Evolutionary conservation across 2,797 vertebrate genomes (phyloP), one percentile per base, ranked within the genome.

Genomic region (Pangasius djambal): DNA sequence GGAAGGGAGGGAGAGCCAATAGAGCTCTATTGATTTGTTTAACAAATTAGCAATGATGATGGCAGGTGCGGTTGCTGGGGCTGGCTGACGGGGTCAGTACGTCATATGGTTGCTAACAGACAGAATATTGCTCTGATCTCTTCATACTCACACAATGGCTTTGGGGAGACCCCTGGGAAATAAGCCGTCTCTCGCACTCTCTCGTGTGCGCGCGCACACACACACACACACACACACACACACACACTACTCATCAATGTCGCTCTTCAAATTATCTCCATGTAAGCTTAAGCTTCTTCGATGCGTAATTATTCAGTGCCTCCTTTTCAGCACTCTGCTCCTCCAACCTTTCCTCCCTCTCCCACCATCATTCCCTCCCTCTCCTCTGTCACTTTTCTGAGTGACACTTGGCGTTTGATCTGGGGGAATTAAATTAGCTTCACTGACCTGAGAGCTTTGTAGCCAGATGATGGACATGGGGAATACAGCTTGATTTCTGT

Each of bases 111-210:
- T 94, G 95, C 95, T 95, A 96, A 96, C 95, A 96, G 95, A 96
- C 95, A 96, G 94, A 93, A 96, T 97, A 97, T 97, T 97, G 95
- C 96, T 91, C 92, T 96, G 95, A 96, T 96, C 96, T 95, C 95
- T 96, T 96, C 96, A 96, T 97, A 96, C 95, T 95, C 95, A 93
- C 95, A 96, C 96, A 96, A 96, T 96, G 95, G 95, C 94, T 95
- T 95, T 95, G 95, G 95, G 93, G 95, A 94, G 94, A 95, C 96
- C 95, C 96, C 92, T 94, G 96, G 96, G 96, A 97, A 97, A 96
- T 97, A 97, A 97, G 95, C 94, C 93, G 92, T 94, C 94, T 94
- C 94, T 93, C 91, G 92, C 92, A 94, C 94, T 52, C 15, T 28
- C 31, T 48, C 31, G n/a, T 61, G n/a, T 69, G 13, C 50, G 40